A percentile compares a stretch with the other conserved stretches of the same genome.
phyloP scores from a whole-genome alignment of 2,888 invertebrate genomes.

The Entomobrya multifasciata region DNA sequence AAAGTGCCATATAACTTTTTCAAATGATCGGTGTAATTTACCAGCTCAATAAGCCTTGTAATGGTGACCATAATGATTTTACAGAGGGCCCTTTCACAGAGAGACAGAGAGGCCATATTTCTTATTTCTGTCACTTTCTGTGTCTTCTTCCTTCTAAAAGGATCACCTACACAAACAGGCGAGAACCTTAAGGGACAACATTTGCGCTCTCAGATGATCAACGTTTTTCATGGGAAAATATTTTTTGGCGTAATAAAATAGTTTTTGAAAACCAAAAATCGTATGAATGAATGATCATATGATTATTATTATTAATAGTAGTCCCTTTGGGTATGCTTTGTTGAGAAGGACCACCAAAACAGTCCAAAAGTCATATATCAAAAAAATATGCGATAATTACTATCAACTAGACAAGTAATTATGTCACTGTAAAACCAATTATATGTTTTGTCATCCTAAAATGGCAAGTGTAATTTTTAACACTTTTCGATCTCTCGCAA shows the following conservation, averaged over 20 bases:
- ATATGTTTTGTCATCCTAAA: background rate
- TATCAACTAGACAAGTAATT: background rate
- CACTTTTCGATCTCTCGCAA: background rate
- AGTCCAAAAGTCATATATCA: background rate
- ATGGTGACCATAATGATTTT: slow-evolving; percentile 78
- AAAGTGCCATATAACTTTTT: slow-evolving; percentile 59
- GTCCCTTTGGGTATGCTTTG: slow-evolving; percentile 1
- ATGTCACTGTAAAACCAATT: background rate
- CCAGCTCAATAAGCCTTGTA: slow-evolving; percentile 75
- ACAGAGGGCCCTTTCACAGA: too few relatives aligned
- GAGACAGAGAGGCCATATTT: slow-evolving; percentile 74
- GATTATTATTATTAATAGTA: background rate
- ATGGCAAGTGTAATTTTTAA: slow-evolving; percentile 46
- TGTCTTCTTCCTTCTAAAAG: background rate
- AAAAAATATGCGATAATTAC: too few relatives aligned
- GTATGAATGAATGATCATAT: background rate
- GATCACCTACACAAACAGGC: too few relatives aligned
- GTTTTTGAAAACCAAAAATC: slow-evolving; percentile 29
- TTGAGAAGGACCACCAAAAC: slow-evolving; percentile 20
- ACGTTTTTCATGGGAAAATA: slow-evolving; percentile 67
- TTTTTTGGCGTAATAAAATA: slow-evolving; percentile 66
- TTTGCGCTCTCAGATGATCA: too few relatives aligned
- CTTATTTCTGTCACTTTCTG: slow-evolving; percentile 69
- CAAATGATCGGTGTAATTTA: slow-evolving; percentile 75
- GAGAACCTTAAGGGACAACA: too few relatives aligned